Evolutionary conservation across 2,797 vertebrate species (phyloP), one percentile per base, ranked within the genome.

Genomic region (Chloroceryle inda): DNA sequence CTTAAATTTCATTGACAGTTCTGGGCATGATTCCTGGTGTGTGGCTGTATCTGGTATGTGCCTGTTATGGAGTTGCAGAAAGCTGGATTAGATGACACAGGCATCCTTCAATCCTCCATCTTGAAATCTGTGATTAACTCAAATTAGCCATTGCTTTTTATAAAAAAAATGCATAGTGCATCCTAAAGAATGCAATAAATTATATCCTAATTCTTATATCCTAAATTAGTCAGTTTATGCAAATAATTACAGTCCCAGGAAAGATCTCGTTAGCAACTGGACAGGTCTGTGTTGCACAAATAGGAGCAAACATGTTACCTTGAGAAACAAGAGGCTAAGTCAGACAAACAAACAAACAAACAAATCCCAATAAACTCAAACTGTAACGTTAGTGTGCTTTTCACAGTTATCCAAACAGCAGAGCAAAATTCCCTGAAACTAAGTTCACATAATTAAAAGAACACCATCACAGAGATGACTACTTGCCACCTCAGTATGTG

Each of bases 341-440:
- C 3, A 83, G 68, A 64, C 0, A 40, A 63, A 55, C 8, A 74
- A 42, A 49, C 22, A 13, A 13, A 49, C 13, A 26, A 49, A 49
- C 13, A 49, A 49, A 50, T 26, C 3, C 2, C 79, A 55, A 29
- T 22, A 64, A 88, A 81, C 18, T 56, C 29, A 55, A 37, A 40
- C 5, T 66, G 8, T 55, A 76, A 21, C 5, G 9, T 66, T 59
- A 42, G 11, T 44, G 14, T 53, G 14, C n/a, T 79, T 95, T 92
- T 78, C 63, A 68, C 44, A 77, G n/a, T 76, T 89, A 58, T 79
- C 45, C 49, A 42, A 85, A 35, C 12, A 80, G 44, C 45, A 79
- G 44, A 82, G 16, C 7, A 58, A 92, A 94, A 84, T 97, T 97
- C 73, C 94, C 93, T 95, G 92, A 98, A 97, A 68, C 20, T 44